Conservation (phyloP, 2,888 invertebrate genomes). For the Tinea trinotella region DNA sequence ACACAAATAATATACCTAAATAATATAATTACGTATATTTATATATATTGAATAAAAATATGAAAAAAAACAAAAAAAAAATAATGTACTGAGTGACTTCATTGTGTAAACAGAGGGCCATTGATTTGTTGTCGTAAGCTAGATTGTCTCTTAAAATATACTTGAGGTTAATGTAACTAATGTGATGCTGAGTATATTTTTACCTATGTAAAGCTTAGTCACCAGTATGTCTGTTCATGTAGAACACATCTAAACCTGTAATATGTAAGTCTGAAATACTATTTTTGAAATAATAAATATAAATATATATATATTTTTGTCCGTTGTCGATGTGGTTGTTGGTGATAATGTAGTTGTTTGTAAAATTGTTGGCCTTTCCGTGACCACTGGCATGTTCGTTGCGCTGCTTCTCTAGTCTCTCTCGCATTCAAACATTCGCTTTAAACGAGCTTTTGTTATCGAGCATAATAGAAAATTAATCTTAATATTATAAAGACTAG, state of each 20-base stretch:
- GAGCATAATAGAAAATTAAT: constrained; percentile 69
- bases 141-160: constrained; percentile 38
- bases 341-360: background rate
- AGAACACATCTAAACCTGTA: constrained; percentile 4
- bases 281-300: constrained; percentile 5
- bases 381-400: constrained; percentile 32
- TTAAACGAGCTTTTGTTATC: constrained; percentile 54
- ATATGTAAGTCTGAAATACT: constrained; percentile 11
- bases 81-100: constrained; percentile 71
- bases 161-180: constrained; percentile 62
- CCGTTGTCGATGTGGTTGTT: constrained; percentile 13
- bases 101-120: constrained; percentile 71
- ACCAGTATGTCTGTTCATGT: constrained; percentile 34
- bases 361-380: background rate
- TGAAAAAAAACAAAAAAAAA: constrained; percentile 30
- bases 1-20: constrained; percentile 66
- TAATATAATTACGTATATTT: constrained; percentile 38
- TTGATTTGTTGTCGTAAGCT: constrained; percentile 70
- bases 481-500: constrained; percentile 60
- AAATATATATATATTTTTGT: constrained; percentile 1
- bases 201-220: constrained; percentile 49
- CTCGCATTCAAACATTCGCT: constrained; percentile 60
- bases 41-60: constrained; percentile 17
- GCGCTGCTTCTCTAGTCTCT: constrained; percentile 69
- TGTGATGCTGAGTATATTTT: constrained; percentile 70